Conservation (phyloP, 2,888 invertebrate genomes). For the Philaethria dido region DNA sequence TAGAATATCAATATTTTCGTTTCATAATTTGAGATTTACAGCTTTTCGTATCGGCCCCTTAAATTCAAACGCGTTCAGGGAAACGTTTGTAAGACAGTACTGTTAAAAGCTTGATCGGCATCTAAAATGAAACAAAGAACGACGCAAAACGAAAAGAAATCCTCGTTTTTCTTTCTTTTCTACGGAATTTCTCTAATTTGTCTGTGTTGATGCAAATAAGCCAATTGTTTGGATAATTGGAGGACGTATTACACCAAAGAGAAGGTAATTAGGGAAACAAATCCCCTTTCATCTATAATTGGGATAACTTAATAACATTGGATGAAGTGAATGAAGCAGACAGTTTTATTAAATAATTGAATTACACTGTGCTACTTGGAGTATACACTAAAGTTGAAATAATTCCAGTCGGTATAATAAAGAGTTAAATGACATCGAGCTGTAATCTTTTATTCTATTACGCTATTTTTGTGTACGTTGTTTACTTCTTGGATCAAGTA, state of each 20-base stretch:
- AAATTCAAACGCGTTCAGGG: background rate
- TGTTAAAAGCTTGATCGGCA: constrained; percentile 15
- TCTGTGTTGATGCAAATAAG: constrained; percentile 33
- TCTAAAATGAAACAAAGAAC: constrained; percentile 25
- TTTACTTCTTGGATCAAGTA: background rate
- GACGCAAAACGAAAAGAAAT: constrained; percentile 27
- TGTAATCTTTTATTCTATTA: constrained; percentile 2
- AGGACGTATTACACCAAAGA: constrained; percentile 28
- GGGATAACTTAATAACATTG: constrained; percentile 26
- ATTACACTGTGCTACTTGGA: constrained; percentile 7
- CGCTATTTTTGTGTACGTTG: background rate
- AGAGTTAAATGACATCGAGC: too few species aligned
- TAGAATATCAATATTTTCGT: background rate
- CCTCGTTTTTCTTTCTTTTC: constrained; percentile 31
- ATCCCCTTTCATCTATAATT: constrained; percentile 35
- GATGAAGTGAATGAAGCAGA: constrained; percentile 18
- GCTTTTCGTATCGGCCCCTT: background rate
- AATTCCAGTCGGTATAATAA: background rate
- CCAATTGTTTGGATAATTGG: constrained; percentile 36
- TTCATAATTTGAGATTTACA: background rate
- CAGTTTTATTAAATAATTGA: constrained; percentile 29
- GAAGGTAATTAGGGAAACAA: constrained; percentile 35
- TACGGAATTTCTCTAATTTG: constrained; percentile 16
- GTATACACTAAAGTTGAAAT: background rate
- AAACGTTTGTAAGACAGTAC: constrained; percentile 14